Percentiles rank a stretch among this genome's conserved stretches.
phyloP scores from a whole-genome alignment of 2,888 invertebrate species.

The Platycnemis pennipes region DNA sequence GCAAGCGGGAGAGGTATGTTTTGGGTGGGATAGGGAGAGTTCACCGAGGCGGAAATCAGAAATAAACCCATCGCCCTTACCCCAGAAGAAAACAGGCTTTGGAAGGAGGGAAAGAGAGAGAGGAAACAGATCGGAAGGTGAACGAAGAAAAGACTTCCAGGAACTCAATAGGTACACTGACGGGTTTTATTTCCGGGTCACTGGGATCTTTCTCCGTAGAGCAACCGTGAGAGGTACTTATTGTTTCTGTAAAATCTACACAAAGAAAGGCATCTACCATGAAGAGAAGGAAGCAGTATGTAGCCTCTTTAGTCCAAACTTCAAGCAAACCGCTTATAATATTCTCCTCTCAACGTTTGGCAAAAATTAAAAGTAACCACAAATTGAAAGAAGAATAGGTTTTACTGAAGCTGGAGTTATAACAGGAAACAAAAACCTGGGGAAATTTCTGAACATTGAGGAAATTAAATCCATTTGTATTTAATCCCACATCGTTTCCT shows the following conservation, averaged over 20 bases:
- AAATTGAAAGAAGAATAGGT: neutral
- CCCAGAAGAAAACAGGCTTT: neutral
- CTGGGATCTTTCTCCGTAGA: neutral
- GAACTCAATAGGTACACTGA: neutral
- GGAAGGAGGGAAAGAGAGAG: neutral
- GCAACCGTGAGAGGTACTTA: neutral
- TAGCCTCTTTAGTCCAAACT: neutral
- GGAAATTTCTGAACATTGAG: neutral
- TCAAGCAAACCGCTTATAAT: neutral
- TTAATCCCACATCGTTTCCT: no score
- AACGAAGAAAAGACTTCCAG: neutral
- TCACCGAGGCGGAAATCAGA: slow-evolving; percentile 12
- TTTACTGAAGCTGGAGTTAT: no score
- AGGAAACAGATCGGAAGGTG: neutral
- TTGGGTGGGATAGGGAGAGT: neutral
- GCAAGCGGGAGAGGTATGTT: neutral
- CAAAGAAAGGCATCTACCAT: neutral
- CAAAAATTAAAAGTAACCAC: neutral
- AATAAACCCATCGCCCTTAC: slow-evolving; percentile 5
- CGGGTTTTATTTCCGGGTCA: neutral
- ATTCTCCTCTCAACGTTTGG: neutral
- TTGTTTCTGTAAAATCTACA: neutral
- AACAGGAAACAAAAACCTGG: no score
- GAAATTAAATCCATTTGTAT: neutral
- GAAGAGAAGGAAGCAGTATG: neutral